Conservation (phyloP, 2,113 vertebrate genomes). For the Misgurnus anguillicaudatus region DNA sequence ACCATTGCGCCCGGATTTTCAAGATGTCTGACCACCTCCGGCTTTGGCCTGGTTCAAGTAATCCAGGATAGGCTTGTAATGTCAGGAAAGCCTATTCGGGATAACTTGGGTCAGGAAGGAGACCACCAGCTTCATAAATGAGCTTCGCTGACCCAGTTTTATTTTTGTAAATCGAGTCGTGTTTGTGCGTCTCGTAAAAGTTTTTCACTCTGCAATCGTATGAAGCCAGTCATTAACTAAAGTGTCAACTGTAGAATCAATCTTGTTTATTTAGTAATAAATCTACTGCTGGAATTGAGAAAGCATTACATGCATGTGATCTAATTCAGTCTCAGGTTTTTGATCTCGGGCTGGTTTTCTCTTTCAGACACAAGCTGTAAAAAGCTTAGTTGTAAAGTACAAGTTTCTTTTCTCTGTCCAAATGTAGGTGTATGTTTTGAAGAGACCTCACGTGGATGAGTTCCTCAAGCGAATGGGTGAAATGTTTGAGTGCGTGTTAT, state of each 20-base stretch:
- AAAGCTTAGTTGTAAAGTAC: background rate
- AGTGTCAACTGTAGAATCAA: conserved; percentile 12
- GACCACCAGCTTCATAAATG: conserved; percentile 61
- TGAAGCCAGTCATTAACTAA: conserved; percentile 21
- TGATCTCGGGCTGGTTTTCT: background rate
- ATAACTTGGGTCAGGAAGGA: conserved; percentile 91
- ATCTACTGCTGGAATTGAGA: background rate
- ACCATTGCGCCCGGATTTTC: conserved; percentile 52
- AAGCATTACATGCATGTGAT: background rate
- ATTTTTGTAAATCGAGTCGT: conserved; percentile 29
- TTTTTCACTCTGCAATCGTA: conserved; percentile 5
- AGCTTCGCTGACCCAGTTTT: conserved; percentile 29
- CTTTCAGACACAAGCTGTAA: background rate
- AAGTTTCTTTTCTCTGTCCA: background rate
- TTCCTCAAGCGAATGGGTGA: conserved; percentile 95
- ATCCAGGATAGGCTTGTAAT: conserved; percentile 98
- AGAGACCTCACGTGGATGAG: conserved; percentile 92
- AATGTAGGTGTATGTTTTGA: conserved; percentile 92
- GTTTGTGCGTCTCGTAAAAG: conserved; percentile 46
- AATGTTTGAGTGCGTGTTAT: conserved; percentile 94
- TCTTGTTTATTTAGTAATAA: conserved; percentile 24
- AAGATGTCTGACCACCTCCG: conserved; percentile 55
- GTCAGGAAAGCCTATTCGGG: conserved; percentile 88
- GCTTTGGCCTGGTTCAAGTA: conserved; percentile 93
- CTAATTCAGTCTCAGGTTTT: background rate